Evolutionary conservation across 2,888 invertebrate species (phyloP).

Genomic region (Drosophila vallismaia): DNA sequence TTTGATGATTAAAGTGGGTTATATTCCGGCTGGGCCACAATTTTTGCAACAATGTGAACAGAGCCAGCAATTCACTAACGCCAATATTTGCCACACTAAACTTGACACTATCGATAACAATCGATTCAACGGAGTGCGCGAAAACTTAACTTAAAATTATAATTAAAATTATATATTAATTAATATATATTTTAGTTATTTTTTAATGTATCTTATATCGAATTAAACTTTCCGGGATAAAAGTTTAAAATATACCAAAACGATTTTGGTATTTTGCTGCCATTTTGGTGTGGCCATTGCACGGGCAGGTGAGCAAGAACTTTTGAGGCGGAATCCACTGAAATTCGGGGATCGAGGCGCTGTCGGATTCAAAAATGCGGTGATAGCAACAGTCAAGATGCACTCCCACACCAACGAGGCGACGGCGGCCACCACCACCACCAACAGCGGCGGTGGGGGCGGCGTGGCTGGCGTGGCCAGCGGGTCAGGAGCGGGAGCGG

Average conservation of each 20-base stretch:
- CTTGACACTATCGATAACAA: neutral
- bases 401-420: slow-evolving; percentile 58
- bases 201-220: neutral
- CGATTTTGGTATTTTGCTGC: neutral
- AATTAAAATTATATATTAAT: neutral
- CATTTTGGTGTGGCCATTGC: neutral
- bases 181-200: neutral
- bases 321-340: neutral
- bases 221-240: neutral
- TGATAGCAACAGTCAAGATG: slow-evolving; percentile 48
- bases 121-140: neutral
- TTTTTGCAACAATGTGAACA: slow-evolving; percentile 1
- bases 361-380: slow-evolving; percentile 7
- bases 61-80: neutral
- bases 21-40: neutral
- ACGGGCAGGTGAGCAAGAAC: neutral
- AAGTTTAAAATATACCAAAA: neutral
- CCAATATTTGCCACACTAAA: neutral
- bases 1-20: neutral
- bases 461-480: slow-evolving; percentile 8
- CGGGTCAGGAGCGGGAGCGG: neutral
- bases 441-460: neutral
- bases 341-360: neutral
- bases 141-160: neutral
- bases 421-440: slow-evolving; percentile 3